These are phyloP conservation scores for Malurus melanocephalus DNA, from an alignment of 2,113 vertebrate species.

Conservation along the genomic window DNA sequence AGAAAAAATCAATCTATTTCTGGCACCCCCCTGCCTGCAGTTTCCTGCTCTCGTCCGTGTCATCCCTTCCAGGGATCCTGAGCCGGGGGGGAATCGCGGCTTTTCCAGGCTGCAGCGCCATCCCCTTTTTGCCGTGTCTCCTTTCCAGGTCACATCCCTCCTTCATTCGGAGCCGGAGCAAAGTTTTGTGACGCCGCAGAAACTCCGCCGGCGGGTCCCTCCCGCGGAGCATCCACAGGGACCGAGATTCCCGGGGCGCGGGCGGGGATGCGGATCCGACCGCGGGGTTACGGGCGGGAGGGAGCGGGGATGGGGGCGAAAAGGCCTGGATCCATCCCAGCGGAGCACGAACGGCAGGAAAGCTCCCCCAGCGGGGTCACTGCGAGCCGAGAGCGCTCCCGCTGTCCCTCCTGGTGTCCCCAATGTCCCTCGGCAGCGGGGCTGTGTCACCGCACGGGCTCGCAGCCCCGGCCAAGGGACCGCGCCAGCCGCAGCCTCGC, in stretches of 20 bases:
- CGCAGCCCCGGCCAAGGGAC: neutral
- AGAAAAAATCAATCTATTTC: constrained; percentile 30
- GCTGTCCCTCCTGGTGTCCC: neutral
- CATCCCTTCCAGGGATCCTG: constrained; percentile 52
- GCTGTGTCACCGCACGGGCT: neutral
- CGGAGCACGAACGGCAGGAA: accelerated
- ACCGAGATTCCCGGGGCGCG: constrained; percentile 20
- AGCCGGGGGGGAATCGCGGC: neutral
- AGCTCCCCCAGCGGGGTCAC: neutral
- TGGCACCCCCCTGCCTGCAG: constrained; percentile 51
- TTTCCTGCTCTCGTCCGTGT: constrained; percentile 55
- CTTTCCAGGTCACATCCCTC: constrained; percentile 27
- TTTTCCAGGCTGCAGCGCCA: constrained; percentile 29
- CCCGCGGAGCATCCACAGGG: constrained; percentile 16
- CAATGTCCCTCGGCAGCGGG: neutral
- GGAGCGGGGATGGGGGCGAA: neutral
- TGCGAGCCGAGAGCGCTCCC: neutral
- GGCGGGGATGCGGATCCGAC: neutral
- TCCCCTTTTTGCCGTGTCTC: constrained; percentile 29
- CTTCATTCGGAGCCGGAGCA: constrained; percentile 13
- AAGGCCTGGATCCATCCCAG: neutral
- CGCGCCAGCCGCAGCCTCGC: neutral
- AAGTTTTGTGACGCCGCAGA: constrained; percentile 22
- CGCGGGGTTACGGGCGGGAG: neutral
- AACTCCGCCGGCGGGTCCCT: neutral